Conservation (phyloP, 2,113 vertebrate species). For the Hemibagrus wyckioides region DNA sequence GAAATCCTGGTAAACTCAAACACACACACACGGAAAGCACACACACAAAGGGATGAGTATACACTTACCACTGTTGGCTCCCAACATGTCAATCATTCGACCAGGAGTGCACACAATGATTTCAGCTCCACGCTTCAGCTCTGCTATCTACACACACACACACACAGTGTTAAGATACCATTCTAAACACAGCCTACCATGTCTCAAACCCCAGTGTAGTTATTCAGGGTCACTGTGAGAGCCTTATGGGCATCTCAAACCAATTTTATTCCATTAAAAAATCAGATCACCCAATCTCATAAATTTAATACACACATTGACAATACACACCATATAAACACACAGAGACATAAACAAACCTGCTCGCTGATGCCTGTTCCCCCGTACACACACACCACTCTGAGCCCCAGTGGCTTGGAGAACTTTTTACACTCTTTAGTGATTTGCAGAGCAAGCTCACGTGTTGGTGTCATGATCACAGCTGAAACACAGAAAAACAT, state of each 20-base stretch:
- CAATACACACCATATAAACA: conserved; percentile 5
- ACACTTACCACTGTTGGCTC: conserved; percentile 96
- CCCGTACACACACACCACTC: conserved; percentile 98
- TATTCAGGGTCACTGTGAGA: not conserved
- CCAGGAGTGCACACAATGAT: conserved; percentile 99
- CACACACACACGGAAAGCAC: not conserved
- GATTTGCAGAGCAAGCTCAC: conserved; percentile 95
- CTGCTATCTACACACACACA: conserved; percentile 83
- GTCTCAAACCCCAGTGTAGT: not conserved
- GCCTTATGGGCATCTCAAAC: not conserved
- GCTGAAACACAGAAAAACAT: conserved; percentile 68
- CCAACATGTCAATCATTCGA: conserved; percentile 99
- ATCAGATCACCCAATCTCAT: too few species aligned
- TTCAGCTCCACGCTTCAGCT: conserved; percentile 98
- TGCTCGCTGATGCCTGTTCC: conserved; percentile 99
- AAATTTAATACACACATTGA: too few species aligned
- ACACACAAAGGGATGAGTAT: not conserved
- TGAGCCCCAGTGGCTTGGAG: conserved; percentile 89
- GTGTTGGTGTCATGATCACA: conserved; percentile 96
- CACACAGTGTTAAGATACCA: not conserved
- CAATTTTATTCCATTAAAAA: not conserved
- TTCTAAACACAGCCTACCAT: not conserved
- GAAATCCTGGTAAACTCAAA: not conserved
- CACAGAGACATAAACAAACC: conserved; percentile 68
- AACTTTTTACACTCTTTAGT: conserved; percentile 99